Evolutionary conservation across 1,140 invertebrate species (phyloP), one percentile per base, ranked within the genome.

Genomic region (Pararge aegeria): DNA sequence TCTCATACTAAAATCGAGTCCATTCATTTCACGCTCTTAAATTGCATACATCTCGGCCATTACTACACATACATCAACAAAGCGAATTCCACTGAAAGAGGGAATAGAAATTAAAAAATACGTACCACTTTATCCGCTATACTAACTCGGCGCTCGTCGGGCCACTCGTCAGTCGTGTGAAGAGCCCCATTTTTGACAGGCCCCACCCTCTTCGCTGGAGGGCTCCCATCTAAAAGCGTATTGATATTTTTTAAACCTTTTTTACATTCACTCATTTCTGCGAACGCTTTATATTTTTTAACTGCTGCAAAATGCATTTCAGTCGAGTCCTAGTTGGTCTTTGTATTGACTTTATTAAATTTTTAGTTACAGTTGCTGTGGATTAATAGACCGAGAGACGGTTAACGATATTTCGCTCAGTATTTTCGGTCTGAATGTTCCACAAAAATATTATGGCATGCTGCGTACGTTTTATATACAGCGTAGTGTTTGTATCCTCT

Each of bases 121-220:
- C 38, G 38, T 34, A 63, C 61, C 40, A 49, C 42, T 52, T 63
- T 57, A 46, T 63, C 61, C 13, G 27, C 13, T 42, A 55, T 51
- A 60, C 61, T 62, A 50, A 57, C 64, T 20, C 52, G 50, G n/a
- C 55, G 64, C 38, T 65, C 56, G 61, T 37, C 19, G 34, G 61
- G 20, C 74, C 83, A 80, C 73, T 84, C 83, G 13, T 80, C 78
- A 15, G 62, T 66, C 30, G 50, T 54, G 55, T 66, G 68, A 37
- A 76, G 70, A 10, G 68, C 37, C 34, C 80, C 82, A 70, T 81
- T 85, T 78, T 78, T 80, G 73, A 74, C 70, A 62, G 70, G 62
- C 51, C 75, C 79, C 59, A 58, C 49, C 56, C 61, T 83, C 46
- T 62, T 54, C 40, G 44, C 73, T 56, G 66, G 68, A 68, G 80